A percentile compares a stretch with the other conserved stretches of the same genome.
Evolutionary conservation across 2,797 vertebrate species (phyloP).

Genomic region (Tragelaphus oryx): DNA sequence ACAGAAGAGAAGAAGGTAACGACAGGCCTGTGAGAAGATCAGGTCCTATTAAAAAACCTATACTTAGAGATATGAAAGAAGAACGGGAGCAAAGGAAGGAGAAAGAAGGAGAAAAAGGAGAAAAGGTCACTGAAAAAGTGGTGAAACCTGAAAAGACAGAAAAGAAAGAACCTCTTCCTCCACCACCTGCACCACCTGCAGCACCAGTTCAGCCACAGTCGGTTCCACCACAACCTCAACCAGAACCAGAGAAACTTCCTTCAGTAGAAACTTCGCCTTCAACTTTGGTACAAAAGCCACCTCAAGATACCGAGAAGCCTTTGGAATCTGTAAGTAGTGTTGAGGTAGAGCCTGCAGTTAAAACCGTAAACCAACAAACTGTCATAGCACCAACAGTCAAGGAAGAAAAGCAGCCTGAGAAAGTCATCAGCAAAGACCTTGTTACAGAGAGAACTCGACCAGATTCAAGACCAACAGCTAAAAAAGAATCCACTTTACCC

Average conservation of each 20-base stretch:
- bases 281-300: slow-evolving; percentile 70
- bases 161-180: slow-evolving; percentile 80
- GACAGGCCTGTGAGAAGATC: slow-evolving; percentile 94
- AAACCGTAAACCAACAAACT: slow-evolving; percentile 53
- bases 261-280: slow-evolving; percentile 22
- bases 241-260: slow-evolving; percentile 80
- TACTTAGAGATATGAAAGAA: slow-evolving; percentile 98
- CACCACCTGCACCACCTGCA: slow-evolving; percentile 57
- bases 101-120: slow-evolving; percentile 89
- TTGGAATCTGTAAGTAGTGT: slow-evolving; percentile 61
- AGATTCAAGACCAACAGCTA: slow-evolving; percentile 86
- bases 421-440: slow-evolving; percentile 79
- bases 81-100: slow-evolving; percentile 96
- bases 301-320: slow-evolving; percentile 66
- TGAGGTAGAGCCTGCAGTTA: slow-evolving; percentile 68
- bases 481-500: slow-evolving; percentile 88
- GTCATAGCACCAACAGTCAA: slow-evolving; percentile 63
- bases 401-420: slow-evolving; percentile 91
- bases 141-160: slow-evolving; percentile 83
- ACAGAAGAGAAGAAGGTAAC: slow-evolving; percentile 89
- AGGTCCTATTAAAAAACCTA: slow-evolving; percentile 97
- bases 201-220: slow-evolving; percentile 62
- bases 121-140: slow-evolving; percentile 76
- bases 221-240: slow-evolving; percentile 78
- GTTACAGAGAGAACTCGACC: slow-evolving; percentile 85